Percentiles rank a stretch among this genome's conserved stretches.
Evolutionary conservation across 2,113 vertebrate species (phyloP).

Genomic region (Anhinga anhinga): DNA sequence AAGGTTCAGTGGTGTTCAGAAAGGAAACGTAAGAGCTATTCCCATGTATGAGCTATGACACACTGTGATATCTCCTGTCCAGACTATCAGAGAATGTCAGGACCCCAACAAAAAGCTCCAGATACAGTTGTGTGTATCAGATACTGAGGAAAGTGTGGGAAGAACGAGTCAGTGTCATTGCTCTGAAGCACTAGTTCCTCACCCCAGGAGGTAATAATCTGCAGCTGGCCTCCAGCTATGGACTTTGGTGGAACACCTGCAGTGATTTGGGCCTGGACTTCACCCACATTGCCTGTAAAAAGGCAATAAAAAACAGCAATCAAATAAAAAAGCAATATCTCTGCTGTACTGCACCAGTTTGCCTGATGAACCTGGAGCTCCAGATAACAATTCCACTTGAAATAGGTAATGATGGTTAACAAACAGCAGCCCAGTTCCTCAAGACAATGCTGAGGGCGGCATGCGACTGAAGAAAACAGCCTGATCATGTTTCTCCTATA

Average conservation of each 20-base stretch:
- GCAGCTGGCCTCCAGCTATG: not conserved
- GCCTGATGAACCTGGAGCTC: slow-evolving; percentile 26
- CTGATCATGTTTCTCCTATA: slow-evolving; percentile 7
- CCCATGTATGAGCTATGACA: not conserved
- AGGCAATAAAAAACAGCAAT: not conserved
- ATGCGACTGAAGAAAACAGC: not conserved
- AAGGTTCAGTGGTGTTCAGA: not conserved
- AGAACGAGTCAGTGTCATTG: not conserved
- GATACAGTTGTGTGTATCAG: not conserved
- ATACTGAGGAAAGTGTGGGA: not conserved
- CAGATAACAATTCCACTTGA: not conserved
- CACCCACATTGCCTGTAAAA: not conserved
- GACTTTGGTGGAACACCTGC: not conserved
- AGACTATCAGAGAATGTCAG: not conserved
- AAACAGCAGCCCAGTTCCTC: not conserved
- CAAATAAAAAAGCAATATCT: not conserved
- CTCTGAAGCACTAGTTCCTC: not conserved
- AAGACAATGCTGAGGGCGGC: not conserved
- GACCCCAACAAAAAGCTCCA: not conserved
- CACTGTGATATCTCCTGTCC: not conserved
- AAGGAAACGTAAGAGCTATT: not conserved
- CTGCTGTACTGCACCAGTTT: not conserved
- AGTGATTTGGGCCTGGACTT: not conserved
- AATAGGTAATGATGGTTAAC: not conserved
- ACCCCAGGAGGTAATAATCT: not conserved